Percentiles rank a stretch among this genome's conserved stretches.
Evolutionary conservation across 2,113 vertebrate species (phyloP).

Genomic region (Paedocypris sp.): DNA sequence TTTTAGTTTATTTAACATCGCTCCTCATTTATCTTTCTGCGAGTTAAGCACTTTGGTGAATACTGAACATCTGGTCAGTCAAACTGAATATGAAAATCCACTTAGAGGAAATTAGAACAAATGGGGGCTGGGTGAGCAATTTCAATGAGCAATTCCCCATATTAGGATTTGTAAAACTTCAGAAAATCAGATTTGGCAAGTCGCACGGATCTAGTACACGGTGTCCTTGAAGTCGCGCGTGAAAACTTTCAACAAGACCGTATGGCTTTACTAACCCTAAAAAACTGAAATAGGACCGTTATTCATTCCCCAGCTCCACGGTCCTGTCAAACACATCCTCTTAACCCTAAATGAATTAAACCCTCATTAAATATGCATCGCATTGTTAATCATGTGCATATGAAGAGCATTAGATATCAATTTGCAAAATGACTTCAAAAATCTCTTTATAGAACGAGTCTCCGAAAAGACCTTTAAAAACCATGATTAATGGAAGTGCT

Average conservation of each 20-base stretch:
- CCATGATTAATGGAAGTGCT: conserved; percentile 35
- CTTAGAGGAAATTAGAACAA: conserved; percentile 67
- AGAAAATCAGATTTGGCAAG: conserved; percentile 45
- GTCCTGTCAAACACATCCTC: conserved; percentile 38
- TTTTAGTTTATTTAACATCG: conserved; percentile 38
- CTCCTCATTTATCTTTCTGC: conserved; percentile 41
- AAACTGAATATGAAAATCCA: conserved; percentile 58
- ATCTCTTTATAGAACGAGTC: conserved; percentile 53
- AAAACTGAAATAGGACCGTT: conserved; percentile 26
- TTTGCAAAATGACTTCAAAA: conserved; percentile 62
- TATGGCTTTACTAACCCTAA: conserved; percentile 17
- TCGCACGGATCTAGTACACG: conserved; percentile 44
- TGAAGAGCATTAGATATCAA: conserved; percentile 62
- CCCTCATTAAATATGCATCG: conserved; percentile 62
- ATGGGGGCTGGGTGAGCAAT: conserved; percentile 57
- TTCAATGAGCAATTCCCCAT: conserved; percentile 61
- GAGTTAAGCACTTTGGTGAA: conserved; percentile 49
- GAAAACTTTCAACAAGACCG: background rate
- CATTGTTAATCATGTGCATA: conserved; percentile 63
- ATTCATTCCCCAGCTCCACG: conserved; percentile 36
- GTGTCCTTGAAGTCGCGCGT: conserved; percentile 30
- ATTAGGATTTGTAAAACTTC: conserved; percentile 58
- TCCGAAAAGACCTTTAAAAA: conserved; percentile 51
- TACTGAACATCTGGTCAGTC: conserved; percentile 66
- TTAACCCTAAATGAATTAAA: conserved; percentile 60